phyloP scores from a whole-genome alignment of 1,140 invertebrate genomes.

The Procambarus clarkii region DNA sequence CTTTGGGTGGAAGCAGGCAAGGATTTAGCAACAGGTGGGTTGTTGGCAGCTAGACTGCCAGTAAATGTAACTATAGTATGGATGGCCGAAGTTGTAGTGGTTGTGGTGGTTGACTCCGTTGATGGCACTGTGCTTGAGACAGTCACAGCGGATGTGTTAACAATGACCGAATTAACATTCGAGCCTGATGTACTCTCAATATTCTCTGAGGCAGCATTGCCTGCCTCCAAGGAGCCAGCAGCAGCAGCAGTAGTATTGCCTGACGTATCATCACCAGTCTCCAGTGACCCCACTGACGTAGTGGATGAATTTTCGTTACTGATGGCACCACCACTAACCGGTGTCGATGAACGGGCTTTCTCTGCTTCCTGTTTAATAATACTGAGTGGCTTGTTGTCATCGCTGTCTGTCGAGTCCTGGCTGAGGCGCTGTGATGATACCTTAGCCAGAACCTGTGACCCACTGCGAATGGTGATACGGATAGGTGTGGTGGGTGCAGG shows the following conservation, averaged over 20 bases:
- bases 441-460: slow-evolving; percentile 83
- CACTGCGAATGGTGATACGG: slow-evolving; percentile 83
- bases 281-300: background rate
- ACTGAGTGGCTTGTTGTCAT: slow-evolving; percentile 65
- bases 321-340: background rate
- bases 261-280: background rate
- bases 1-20: background rate
- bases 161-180: background rate
- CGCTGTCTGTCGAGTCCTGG: slow-evolving; percentile 67
- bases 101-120: background rate
- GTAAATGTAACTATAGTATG: slow-evolving; percentile 30
- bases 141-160: background rate
- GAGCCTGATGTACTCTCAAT: background rate
- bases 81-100: background rate
- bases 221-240: background rate
- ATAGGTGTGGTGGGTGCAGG: slow-evolving; percentile 56
- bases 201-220: background rate
- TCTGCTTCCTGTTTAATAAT: slow-evolving; percentile 25
- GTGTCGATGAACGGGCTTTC: slow-evolving; percentile 72
- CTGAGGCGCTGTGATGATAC: slow-evolving; percentile 74
- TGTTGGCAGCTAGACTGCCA: background rate
- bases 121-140: background rate
- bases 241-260: background rate
- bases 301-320: background rate
- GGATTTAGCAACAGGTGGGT: background rate